Evolutionary conservation across 2,113 vertebrate species (phyloP).

Genomic region (Platichthys stellatus): DNA sequence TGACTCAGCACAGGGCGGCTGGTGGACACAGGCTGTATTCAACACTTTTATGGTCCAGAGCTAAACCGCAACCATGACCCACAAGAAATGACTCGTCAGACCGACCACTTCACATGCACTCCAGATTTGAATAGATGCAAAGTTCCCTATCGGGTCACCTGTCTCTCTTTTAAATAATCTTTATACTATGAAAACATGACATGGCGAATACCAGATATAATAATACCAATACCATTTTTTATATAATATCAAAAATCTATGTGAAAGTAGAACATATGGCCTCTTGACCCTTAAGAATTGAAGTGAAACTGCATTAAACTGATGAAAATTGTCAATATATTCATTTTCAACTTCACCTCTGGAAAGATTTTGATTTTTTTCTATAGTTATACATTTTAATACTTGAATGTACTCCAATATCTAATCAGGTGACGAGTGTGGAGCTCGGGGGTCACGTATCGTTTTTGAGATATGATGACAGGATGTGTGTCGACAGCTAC

Average conservation of each 20-base stretch:
- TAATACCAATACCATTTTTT: too few species aligned
- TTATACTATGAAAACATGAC: constrained; percentile 5
- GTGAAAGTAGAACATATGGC: not conserved
- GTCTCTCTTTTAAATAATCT: not conserved
- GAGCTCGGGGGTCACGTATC: not conserved
- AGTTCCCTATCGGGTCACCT: not conserved
- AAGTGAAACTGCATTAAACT: too few species aligned
- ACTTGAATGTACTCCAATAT: not conserved
- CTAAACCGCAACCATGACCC: constrained; percentile 1
- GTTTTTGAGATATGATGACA: constrained; percentile 35
- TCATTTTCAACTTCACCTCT: not conserved
- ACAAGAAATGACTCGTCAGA: constrained; percentile 19
- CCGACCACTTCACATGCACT: not conserved
- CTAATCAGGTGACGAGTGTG: constrained; percentile 4
- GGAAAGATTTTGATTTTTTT: not conserved
- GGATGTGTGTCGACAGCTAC: constrained; percentile 24
- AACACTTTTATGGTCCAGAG: constrained; percentile 26
- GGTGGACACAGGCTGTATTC: constrained; percentile 5
- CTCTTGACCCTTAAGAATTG: not conserved
- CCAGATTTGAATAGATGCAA: constrained; percentile 9
- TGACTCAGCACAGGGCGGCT: constrained; percentile 40
- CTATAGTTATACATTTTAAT: not conserved
- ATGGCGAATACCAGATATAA: not conserved
- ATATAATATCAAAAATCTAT: too few species aligned
- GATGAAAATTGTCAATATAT: too few species aligned